A percentile compares a stretch with the other conserved stretches of the same genome.
Conservation (phyloP, 2,888 invertebrate genomes). For the Xestia sexstrigata region DNA sequence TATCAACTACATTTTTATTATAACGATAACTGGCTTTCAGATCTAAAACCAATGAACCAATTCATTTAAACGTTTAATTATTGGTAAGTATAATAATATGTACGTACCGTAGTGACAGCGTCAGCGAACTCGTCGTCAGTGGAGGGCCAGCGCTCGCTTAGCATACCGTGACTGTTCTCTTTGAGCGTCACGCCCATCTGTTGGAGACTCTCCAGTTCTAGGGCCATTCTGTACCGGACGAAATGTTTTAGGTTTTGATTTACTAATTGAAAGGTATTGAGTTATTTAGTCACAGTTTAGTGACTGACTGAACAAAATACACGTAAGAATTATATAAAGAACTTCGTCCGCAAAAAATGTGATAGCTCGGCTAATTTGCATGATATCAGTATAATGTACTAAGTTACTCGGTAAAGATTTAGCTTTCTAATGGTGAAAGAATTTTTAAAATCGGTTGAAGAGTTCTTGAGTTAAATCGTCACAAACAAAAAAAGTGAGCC, state of each 20-base stretch:
- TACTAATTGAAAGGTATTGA: background rate
- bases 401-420: too few relatives aligned
- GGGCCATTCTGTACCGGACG: conserved; percentile 72
- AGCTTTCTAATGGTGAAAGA: too few relatives aligned
- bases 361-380: too few relatives aligned
- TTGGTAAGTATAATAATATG: background rate
- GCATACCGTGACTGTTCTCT: conserved; percentile 64
- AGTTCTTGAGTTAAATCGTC: too few relatives aligned
- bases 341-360: too few relatives aligned
- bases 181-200: conserved; percentile 78
- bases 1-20: background rate
- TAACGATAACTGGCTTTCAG: background rate
- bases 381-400: too few relatives aligned
- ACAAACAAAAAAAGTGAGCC: too few relatives aligned
- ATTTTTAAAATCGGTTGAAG: too few relatives aligned
- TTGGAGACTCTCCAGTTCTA: conserved; percentile 80
- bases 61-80: background rate
- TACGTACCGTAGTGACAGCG: conserved; percentile 89
- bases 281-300: background rate
- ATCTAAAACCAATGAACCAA: background rate
- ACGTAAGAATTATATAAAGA: too few relatives aligned
- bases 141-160: conserved; percentile 81
- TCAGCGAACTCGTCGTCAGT: conserved; percentile 90
- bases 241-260: background rate
- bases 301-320: background rate